Conservation (phyloP, 2,113 vertebrate species). For the Cromileptes altivelis region DNA sequence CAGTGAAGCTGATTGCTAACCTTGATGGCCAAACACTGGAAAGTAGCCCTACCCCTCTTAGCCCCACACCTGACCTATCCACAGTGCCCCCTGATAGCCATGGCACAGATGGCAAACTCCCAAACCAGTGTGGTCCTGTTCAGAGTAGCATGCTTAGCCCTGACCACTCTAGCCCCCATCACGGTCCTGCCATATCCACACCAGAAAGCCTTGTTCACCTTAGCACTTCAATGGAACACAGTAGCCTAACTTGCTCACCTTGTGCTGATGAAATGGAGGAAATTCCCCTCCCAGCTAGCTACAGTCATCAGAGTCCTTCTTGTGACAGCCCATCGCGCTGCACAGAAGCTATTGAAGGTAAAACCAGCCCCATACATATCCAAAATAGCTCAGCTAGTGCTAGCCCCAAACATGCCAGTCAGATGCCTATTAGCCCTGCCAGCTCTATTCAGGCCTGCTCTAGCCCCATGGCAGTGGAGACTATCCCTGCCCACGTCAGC, state of each 20-base stretch:
- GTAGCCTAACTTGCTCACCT: conserved; percentile 56
- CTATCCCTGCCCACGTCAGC: not conserved
- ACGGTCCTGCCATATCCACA: conserved; percentile 18
- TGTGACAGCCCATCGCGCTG: not conserved
- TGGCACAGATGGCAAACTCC: not conserved
- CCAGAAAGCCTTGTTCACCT: conserved; percentile 72
- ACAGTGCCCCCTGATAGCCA: not conserved
- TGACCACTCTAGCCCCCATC: not conserved
- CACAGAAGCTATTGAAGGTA: conserved; percentile 17
- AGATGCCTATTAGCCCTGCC: conserved; percentile 34
- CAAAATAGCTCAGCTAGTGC: conserved; percentile 10
- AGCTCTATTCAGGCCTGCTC: conserved; percentile 5
- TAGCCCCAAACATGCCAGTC: conserved; percentile 30
- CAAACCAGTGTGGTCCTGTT: not conserved
- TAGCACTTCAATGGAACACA: conserved; percentile 68
- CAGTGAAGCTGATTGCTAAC: conserved; percentile 21
- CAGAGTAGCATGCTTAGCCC: conserved; percentile 11
- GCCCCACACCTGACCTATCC: not conserved
- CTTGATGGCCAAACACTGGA: conserved; percentile 61
- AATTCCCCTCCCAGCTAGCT: conserved; percentile 5
- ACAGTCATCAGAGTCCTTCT: conserved; percentile 24
- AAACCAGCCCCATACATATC: conserved; percentile 4
- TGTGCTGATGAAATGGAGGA: conserved; percentile 30
- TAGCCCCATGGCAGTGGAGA: not conserved
- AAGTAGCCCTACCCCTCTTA: conserved; percentile 21